These are phyloP conservation scores for Heteromormyrus szaboi DNA, from an alignment of 2,797 vertebrate species.

Conservation along the genomic window DNA sequence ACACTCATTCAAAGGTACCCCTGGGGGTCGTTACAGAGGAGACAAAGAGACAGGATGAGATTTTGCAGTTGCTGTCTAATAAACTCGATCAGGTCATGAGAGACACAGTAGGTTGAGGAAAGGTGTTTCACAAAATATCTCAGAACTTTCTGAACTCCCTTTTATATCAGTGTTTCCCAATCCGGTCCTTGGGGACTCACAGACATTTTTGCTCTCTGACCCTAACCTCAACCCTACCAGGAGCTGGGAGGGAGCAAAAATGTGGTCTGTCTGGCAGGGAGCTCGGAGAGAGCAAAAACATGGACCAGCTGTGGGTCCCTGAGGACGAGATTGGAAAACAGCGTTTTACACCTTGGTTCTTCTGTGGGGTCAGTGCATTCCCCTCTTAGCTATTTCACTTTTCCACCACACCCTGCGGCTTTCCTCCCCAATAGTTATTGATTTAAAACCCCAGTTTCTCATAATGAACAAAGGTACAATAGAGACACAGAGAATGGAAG, in stretches of 20 bases:
- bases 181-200: background rate
- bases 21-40: accelerated
- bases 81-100: background rate
- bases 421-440: background rate
- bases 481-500: background rate
- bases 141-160: background rate
- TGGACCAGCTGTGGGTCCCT: background rate
- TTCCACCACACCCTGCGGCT: background rate
- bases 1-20: conserved; percentile 75
- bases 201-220: background rate
- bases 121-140: background rate
- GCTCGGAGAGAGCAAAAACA: background rate
- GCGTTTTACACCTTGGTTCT: background rate
- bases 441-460: background rate
- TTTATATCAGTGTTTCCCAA: background rate
- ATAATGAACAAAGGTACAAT: background rate
- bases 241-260: background rate
- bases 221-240: background rate
- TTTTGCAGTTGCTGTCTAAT: background rate
- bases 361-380: background rate
- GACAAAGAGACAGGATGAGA: background rate
- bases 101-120: background rate
- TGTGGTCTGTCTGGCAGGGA: background rate
- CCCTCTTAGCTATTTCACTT: background rate
- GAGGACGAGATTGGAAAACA: background rate